Evolutionary conservation across 2,113 vertebrate species (phyloP).

Genomic region (Ophthalmolycus amberensis): DNA sequence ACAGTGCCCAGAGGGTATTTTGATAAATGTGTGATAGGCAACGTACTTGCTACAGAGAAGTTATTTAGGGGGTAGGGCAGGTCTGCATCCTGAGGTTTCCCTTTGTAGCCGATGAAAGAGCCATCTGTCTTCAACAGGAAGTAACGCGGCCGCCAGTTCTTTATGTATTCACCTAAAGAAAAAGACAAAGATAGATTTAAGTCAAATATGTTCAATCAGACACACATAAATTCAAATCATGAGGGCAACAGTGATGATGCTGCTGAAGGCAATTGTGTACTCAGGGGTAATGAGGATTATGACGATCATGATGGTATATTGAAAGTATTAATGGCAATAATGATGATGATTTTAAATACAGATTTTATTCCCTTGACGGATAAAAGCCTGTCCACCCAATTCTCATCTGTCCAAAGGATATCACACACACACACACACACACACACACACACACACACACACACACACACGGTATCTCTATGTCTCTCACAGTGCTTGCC

Average conservation of each 20-base stretch:
- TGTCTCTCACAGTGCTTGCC: constrained; percentile 60
- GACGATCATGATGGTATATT: constrained; percentile 16
- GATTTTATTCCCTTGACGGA: constrained; percentile 63
- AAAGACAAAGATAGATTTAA: constrained; percentile 2
- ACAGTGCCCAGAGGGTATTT: background rate
- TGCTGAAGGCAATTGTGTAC: background rate
- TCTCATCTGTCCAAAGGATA: constrained; percentile 64
- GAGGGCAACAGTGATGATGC: constrained; percentile 1
- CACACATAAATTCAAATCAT: background rate
- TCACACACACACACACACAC: constrained; percentile 22
- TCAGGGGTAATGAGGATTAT: constrained; percentile 28
- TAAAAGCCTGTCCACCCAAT: constrained; percentile 51
- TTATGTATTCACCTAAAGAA: constrained; percentile 95
- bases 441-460: constrained; percentile 24
- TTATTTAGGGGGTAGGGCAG: constrained; percentile 98
- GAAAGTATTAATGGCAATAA: constrained; percentile 42
- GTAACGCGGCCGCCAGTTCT: constrained; percentile 98
- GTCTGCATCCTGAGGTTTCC: constrained; percentile 98
- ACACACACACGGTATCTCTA: constrained; percentile 34
- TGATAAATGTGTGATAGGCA: background rate
- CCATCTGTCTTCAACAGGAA: constrained; percentile 99
- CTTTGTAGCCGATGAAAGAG: constrained; percentile 99
- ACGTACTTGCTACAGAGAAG: constrained; percentile 99
- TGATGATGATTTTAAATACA: constrained; percentile 58
- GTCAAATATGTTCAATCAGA: background rate